Base-by-base conservation (phyloP, 35 echinoderm and acorn worm species). In the Lytechinus variegatus region DNA sequence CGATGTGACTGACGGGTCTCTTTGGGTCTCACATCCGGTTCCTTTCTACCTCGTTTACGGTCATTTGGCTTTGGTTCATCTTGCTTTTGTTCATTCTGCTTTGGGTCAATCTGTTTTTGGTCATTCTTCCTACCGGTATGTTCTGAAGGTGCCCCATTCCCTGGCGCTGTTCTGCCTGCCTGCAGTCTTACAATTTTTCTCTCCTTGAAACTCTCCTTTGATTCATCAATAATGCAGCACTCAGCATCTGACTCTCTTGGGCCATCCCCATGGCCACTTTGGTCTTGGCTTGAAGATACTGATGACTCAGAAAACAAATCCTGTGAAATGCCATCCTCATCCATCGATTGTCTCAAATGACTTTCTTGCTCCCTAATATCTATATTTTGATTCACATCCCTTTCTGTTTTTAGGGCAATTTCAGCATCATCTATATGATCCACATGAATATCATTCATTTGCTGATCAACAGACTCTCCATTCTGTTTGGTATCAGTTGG, bases 21-120 rank as follows among this genome's bases (percentile, higher is more conserved):
- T 54, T 93, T 93, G 52, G 92, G 92, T 21, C 92, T 54, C 4
- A 93, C 92, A 55, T 93, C 92, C 9, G 92, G 92, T 54, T 93
- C 53, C 53, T 57, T 93, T 54, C 92, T 55, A 19, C 92, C 92
- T 54, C 92, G 16, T 44, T 44, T 44, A 44, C 33, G 33, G 33
- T 44, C 33, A 44, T 44, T 44, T 44, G 33, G 33, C 54, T 93
- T 93, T 54, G 54, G 28, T 53, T 93, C 92, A 56, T 19, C 57
- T 27, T 93, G 52, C 24, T 90, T 90, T 24, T 54, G 29, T 10
- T 90, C 88, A 44, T 44, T 2, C 33, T 44, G 33, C 54, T 93
- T 93, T 54, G 54, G 28, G 92, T 56, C 92, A 93, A 21, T 93
- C 54, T 93, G 52, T 27, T 90, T 90, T 24, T 54, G 29, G 29